Evolutionary conservation across 1,140 invertebrate species (phyloP).

Genomic region (Galendromus occidentalis): DNA sequence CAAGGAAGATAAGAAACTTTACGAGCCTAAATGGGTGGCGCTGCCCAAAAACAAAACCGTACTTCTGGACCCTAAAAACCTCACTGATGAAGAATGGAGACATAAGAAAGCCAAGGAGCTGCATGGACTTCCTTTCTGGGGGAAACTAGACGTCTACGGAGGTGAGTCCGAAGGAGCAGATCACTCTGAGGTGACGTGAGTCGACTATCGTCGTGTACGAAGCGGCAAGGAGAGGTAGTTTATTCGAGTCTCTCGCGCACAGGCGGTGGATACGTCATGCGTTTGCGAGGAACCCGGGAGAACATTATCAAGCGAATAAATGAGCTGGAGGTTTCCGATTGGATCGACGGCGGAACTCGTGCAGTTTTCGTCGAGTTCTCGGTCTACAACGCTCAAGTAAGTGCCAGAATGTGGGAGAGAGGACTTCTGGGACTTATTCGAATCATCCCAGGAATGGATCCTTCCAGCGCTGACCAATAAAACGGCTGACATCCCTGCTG

Average conservation of each 20-base stretch:
- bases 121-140: constrained; percentile 31
- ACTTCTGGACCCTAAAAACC: constrained; percentile 18
- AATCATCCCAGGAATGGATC: too few relatives aligned
- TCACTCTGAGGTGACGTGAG: too few relatives aligned
- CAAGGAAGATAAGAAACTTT: constrained; percentile 22
- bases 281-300: constrained; percentile 28
- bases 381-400: constrained; percentile 34
- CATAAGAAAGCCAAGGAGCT: constrained; percentile 26
- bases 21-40: constrained; percentile 25
- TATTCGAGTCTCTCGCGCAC: too few relatives aligned
- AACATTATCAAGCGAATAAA: constrained; percentile 25
- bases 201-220: too few relatives aligned
- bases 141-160: constrained; percentile 30
- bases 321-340: constrained; percentile 27
- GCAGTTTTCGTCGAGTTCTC: constrained; percentile 38
- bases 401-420: background rate
- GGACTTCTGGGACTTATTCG: background rate
- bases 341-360: constrained; percentile 36
- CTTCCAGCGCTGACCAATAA: too few relatives aligned
- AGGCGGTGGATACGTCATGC: constrained; percentile 35
- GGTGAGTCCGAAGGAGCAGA: constrained; percentile 19
- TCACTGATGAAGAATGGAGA: constrained; percentile 25
- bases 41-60: constrained; percentile 16
- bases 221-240: too few relatives aligned
- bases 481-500: too few relatives aligned